Conservation (phyloP, 2,797 vertebrate species). For the Sphenodon punctatus region DNA sequence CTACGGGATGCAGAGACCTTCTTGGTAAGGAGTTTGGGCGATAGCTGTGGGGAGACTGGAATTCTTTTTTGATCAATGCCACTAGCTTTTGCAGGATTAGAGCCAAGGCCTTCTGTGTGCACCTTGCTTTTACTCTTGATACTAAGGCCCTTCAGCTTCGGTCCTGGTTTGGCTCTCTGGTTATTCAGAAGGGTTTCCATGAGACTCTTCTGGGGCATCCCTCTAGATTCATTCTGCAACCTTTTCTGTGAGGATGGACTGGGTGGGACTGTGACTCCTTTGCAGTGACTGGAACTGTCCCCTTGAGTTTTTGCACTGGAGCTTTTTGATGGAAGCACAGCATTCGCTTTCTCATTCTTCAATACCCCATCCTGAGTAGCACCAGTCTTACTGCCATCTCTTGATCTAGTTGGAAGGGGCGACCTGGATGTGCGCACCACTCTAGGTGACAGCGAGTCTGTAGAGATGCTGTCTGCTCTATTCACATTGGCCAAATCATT, state of each 20-base stretch:
- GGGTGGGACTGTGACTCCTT: slow-evolving; percentile 32
- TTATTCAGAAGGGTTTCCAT: slow-evolving; percentile 72
- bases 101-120: slow-evolving; percentile 57
- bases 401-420: slow-evolving; percentile 70
- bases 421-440: slow-evolving; percentile 56
- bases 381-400: slow-evolving; percentile 64
- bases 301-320: slow-evolving; percentile 66
- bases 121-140: slow-evolving; percentile 80
- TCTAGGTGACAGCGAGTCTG: slow-evolving; percentile 33
- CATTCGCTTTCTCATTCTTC: slow-evolving; percentile 70
- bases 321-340: slow-evolving; percentile 44
- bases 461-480: slow-evolving; percentile 42
- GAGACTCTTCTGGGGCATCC: slow-evolving; percentile 59
- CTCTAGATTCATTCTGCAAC: slow-evolving; percentile 65
- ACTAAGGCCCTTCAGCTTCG: slow-evolving; percentile 82
- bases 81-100: slow-evolving; percentile 43
- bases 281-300: slow-evolving; percentile 54
- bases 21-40: slow-evolving; percentile 74
- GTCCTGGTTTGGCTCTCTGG: slow-evolving; percentile 73
- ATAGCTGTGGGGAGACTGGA: slow-evolving; percentile 67
- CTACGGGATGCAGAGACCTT: slow-evolving; percentile 48
- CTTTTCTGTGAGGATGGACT: slow-evolving; percentile 61
- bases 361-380: slow-evolving; percentile 45
- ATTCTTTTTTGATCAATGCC: slow-evolving; percentile 69
- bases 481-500: slow-evolving; percentile 2